These are phyloP conservation scores for Dasypogon diadema DNA, from an alignment of 2,888 invertebrate species.

Conservation along the genomic window DNA sequence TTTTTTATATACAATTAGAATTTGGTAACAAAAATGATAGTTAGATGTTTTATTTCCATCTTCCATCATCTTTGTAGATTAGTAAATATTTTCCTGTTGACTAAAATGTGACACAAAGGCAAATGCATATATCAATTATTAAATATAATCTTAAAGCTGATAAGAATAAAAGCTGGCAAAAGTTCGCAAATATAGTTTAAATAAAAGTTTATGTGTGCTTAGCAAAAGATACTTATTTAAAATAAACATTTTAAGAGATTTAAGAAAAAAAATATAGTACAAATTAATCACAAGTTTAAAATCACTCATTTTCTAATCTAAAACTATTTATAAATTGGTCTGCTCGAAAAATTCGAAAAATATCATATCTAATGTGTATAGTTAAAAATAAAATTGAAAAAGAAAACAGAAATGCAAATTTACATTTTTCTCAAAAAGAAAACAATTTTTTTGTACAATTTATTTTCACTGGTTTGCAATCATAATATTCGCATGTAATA, in stretches of 20 bases:
- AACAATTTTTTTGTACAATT: conserved; percentile 27
- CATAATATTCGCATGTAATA: conserved; percentile 10
- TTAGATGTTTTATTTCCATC: no score
- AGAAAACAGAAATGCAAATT: conserved; percentile 14
- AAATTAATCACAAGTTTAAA: conserved; percentile 17
- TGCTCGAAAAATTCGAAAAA: neutral
- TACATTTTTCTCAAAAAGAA: neutral
- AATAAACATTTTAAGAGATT: conserved; percentile 3
- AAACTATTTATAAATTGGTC: neutral
- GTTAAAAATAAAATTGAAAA: conserved; percentile 2
- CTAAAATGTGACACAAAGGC: neutral
- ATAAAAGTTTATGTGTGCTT: neutral
- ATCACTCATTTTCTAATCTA: conserved; percentile 28
- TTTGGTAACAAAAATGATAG: no score
- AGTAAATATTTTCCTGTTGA: no score
- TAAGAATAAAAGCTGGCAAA: conserved; percentile 8
- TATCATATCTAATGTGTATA: neutral
- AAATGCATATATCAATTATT: conserved; percentile 33
- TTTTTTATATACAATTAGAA: no score
- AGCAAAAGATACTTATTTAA: conserved; percentile 21
- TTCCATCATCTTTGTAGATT: no score
- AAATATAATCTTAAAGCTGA: neutral
- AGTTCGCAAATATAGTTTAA: conserved; percentile 15
- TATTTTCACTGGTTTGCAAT: conserved; percentile 37
- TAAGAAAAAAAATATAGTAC: conserved; percentile 5